Percentiles rank a stretch among this genome's conserved stretches.
These are phyloP conservation scores for Lithophane leautieri DNA, from an alignment of 2,888 invertebrate genomes.

Conservation along the genomic window DNA sequence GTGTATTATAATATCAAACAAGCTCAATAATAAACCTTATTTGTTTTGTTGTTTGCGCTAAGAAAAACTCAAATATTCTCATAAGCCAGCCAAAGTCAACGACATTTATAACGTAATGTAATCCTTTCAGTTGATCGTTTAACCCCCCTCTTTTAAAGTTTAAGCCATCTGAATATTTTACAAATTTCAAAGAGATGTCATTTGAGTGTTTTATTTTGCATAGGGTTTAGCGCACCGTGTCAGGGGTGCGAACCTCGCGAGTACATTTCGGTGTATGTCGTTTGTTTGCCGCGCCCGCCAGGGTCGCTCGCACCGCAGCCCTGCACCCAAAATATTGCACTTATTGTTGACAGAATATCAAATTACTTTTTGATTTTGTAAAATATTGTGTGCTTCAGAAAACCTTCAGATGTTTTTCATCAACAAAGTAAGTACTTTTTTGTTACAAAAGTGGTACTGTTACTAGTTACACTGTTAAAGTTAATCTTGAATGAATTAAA, in stretches of 20 bases:
- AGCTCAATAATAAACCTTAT: background rate
- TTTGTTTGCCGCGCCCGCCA: conserved; percentile 80
- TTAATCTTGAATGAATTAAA: background rate
- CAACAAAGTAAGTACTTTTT: background rate
- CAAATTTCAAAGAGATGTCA: conserved; percentile 90
- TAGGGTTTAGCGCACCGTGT: conserved; percentile 81
- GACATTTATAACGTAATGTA: conserved; percentile 70
- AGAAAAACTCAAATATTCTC: conserved; percentile 34
- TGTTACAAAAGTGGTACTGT: background rate
- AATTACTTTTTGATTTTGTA: conserved; percentile 82
- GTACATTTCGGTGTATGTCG: conserved; percentile 90
- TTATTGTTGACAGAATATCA: conserved; percentile 86
- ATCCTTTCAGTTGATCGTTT: conserved; percentile 88
- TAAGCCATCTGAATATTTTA: conserved; percentile 89
- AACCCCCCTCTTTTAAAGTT: conserved; percentile 87
- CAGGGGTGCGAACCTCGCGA: conserved; percentile 81
- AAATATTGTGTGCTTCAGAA: conserved; percentile 62
- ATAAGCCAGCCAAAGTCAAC: conserved; percentile 46
- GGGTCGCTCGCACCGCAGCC: conserved; percentile 67
- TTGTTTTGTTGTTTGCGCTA: conserved; percentile 3
- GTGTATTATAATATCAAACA: background rate
- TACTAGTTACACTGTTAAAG: too few relatives aligned
- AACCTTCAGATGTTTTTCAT: background rate
- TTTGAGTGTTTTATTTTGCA: conserved; percentile 90
- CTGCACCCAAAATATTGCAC: conserved; percentile 76